Conservation (phyloP, 2,888 invertebrate genomes). For the Thecocarcelia acutangulata region DNA sequence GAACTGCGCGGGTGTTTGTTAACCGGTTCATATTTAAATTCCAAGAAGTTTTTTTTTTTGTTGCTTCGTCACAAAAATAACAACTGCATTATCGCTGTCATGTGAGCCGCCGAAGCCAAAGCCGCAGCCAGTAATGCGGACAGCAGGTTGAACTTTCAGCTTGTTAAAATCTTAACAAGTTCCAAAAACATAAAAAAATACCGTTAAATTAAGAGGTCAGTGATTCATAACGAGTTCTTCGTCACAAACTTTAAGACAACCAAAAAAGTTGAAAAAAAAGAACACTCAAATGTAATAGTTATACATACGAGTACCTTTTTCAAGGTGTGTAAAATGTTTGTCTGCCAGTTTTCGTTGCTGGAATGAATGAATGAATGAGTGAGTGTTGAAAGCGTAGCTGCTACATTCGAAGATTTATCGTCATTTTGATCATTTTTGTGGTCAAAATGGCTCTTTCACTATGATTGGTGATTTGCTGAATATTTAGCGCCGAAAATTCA, state of each 20-base stretch:
- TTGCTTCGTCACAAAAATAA: conserved; percentile 4
- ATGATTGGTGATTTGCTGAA: too few relatives aligned
- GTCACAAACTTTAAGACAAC: conserved; percentile 27
- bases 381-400: background rate
- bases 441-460: too few relatives aligned
- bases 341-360: background rate
- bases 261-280: background rate
- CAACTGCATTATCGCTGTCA: conserved; percentile 7
- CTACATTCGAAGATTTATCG: too few relatives aligned
- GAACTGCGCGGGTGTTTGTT: conserved; percentile 59
- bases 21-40: conserved; percentile 63
- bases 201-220: conserved; percentile 65
- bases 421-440: too few relatives aligned
- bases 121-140: background rate
- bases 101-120: conserved; percentile 1
- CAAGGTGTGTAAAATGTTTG: conserved; percentile 27
- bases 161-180: conserved; percentile 30
- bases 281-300: conserved; percentile 1
- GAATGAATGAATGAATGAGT: background rate
- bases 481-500: too few relatives aligned
- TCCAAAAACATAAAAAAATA: conserved; percentile 20
- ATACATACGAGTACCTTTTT: conserved; percentile 3
- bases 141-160: conserved; percentile 51
- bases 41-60: conserved; percentile 42
- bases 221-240: conserved; percentile 61